phyloP scores from a whole-genome alignment of 2,888 invertebrate species.

The Neocrepidodera transversa region DNA sequence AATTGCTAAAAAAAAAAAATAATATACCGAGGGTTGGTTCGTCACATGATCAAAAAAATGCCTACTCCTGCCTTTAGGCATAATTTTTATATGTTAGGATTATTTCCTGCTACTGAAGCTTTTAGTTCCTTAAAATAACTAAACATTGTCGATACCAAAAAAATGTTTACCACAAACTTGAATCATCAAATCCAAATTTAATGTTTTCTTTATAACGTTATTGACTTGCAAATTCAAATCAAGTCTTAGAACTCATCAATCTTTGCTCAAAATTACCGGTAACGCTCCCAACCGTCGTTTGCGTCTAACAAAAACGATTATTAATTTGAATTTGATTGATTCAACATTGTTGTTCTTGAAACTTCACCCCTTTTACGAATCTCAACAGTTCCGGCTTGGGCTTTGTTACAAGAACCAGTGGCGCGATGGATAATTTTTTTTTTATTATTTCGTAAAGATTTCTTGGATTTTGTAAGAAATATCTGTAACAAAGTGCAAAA shows the following conservation, averaged over 20 bases:
- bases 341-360: conserved; percentile 31
- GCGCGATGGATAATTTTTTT: no score
- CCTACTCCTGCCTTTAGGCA: no score
- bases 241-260: conserved; percentile 18
- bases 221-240: conserved; percentile 18
- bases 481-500: conserved; percentile 8
- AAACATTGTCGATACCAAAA: not conserved
- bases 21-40: no score
- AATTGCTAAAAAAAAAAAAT: no score
- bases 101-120: no score
- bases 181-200: conserved; percentile 3
- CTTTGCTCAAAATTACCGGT: conserved; percentile 28
- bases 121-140: no score
- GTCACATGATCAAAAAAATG: no score
- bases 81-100: no score
- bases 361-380: conserved; percentile 35
- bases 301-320: conserved; percentile 30
- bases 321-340: conserved; percentile 40
- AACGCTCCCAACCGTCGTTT: conserved; percentile 26
- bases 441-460: no score
- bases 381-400: conserved; percentile 31
- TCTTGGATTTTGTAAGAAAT: not conserved
- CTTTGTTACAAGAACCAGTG: not conserved
- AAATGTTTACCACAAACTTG: not conserved
- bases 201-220: conserved; percentile 2